Evolutionary conservation across 2,113 vertebrate genomes (phyloP), one percentile per base, ranked within the genome.

Genomic region (Tichodroma muraria): DNA sequence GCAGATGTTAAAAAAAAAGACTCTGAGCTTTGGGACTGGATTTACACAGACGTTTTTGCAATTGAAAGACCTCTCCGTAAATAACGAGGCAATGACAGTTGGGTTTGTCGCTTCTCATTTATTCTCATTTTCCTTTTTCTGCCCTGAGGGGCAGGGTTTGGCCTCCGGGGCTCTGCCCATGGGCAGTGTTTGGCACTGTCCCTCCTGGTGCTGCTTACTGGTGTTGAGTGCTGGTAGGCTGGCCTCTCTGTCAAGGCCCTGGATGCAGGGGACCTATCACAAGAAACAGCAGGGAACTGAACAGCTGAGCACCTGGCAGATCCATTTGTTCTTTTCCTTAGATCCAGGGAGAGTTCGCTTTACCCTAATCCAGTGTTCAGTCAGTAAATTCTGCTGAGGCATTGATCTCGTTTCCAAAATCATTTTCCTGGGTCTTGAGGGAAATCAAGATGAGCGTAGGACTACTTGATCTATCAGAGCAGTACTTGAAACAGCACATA

Each of bases 301-400:
- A 8, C 33, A 24, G 19, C 8, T 91, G 78, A 35, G 27, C 50
- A 54, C n/a, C 52, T 94, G 69, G 47, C 30, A 83, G 33, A 85
- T 80, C 19, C 16, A 30, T 76, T 83, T 87, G 47, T 78, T 30
- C 13, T n/a, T 66, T 66, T 81, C 80, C 52, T 56, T 87, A 70
- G 33, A 59, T 73, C 85, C 40, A 66, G 33, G 89, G 52, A 63
- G 45, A 44, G 28, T 57, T 59, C 89, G 7, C 33, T 71, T n/a
- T 83, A 54, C 68, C 85, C 81, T 73, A 88, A 68, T 56, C 66
- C 91, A 33, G 10, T 92, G 50, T 40, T 63, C 37, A 10, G 80
- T 94, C 78, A 80, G 31, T 80, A 96, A 94, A 89, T 88, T 89
- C 82, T 90, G 65, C 92, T 30, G 24, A 95, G 72, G 70, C 77